Percentiles rank a stretch among this genome's conserved stretches.
Evolutionary conservation across 2,888 invertebrate genomes (phyloP).

Genomic region (Stenchaetothrips biformis): DNA sequence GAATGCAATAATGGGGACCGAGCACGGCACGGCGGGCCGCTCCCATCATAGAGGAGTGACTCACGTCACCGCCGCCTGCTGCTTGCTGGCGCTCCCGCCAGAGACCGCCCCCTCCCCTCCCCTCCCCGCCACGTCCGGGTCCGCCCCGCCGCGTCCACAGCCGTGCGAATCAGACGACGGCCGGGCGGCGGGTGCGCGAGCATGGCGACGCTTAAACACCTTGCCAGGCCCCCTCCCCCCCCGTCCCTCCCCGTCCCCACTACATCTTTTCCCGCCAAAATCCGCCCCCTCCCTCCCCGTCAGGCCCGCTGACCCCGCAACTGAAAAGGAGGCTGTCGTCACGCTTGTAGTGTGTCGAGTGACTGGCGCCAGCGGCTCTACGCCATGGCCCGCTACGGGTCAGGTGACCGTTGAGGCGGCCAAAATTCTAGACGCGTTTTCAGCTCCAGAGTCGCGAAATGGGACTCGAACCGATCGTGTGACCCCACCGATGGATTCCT

Average conservation of each 20-base stretch:
- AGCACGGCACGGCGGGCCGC: slow-evolving; percentile 52
- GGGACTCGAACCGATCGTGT: no score
- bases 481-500: no score
- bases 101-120: slow-evolving; percentile 50
- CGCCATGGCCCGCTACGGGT: slow-evolving; percentile 28
- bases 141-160: slow-evolving; percentile 47
- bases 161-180: slow-evolving; percentile 19
- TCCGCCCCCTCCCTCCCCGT: not conserved
- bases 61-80: slow-evolving; percentile 47
- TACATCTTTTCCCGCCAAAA: not conserved
- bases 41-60: slow-evolving; percentile 42
- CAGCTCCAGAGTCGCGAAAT: no score
- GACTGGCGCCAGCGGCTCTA: not conserved
- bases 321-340: not conserved
- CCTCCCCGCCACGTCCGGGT: slow-evolving; percentile 48
- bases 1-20: slow-evolving; percentile 36
- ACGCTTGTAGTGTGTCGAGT: no score
- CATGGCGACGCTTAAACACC: no score
- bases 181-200: no score
- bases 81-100: slow-evolving; percentile 46
- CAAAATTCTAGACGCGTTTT: no score
- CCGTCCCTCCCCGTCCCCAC: not conserved
- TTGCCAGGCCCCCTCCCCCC: not conserved
- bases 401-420: no score
- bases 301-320: not conserved